A percentile compares a stretch with the other conserved stretches of the same genome.
Conservation (phyloP, 1,140 invertebrate species). For the Panulirus ornatus region DNA sequence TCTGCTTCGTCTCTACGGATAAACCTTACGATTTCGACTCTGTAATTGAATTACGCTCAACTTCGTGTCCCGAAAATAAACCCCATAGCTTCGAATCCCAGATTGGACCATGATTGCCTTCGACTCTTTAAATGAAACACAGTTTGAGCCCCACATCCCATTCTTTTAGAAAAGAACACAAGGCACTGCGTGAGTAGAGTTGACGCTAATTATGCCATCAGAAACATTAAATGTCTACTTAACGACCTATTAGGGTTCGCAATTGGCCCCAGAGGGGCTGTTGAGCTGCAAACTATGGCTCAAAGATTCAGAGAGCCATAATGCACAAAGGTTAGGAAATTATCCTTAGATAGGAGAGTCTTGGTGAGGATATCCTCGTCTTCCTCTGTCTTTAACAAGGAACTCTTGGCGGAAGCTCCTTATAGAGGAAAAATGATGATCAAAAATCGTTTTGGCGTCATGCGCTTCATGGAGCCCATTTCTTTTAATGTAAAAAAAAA, state of each 20-base stretch:
- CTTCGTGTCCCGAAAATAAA: background rate
- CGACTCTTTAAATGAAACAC: background rate
- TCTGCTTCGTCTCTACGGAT: no score
- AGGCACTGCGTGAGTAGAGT: background rate
- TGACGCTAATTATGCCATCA: slow-evolving; percentile 11
- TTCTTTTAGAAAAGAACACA: background rate
- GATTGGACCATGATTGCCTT: background rate
- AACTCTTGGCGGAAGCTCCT: no score
- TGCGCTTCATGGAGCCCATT: no score
- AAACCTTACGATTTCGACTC: no score
- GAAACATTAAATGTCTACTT: slow-evolving; percentile 1
- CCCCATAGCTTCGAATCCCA: no score
- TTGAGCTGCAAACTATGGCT: background rate
- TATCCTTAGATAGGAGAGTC: background rate
- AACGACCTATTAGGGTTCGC: slow-evolving; percentile 14
- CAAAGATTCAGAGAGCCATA: background rate
- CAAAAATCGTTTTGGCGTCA: no score
- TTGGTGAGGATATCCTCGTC: no score
- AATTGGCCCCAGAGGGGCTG: background rate
- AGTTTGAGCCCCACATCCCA: background rate
- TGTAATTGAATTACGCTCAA: no score
- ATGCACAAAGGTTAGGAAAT: background rate
- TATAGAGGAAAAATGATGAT: no score
- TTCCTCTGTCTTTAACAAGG: no score
- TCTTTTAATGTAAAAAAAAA: no score